Evolutionary conservation across 2,888 invertebrate species (phyloP).

Genomic region (Tenthredo scrophulariae): DNA sequence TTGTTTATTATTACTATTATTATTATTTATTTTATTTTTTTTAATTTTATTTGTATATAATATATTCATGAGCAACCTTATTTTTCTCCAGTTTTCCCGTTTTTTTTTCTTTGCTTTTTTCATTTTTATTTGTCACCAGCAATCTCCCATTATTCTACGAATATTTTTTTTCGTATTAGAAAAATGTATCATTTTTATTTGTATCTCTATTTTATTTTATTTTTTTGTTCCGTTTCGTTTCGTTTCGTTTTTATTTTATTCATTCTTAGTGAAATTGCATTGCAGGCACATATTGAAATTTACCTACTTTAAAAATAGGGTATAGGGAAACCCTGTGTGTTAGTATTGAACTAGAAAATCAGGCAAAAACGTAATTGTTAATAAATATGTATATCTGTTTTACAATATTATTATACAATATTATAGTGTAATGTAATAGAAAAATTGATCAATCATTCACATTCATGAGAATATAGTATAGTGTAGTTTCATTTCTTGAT

Average conservation of each 20-base stretch:
- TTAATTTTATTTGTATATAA: background rate
- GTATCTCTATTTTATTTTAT: constrained; percentile 13
- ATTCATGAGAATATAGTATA: constrained; percentile 50
- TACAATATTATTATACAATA: constrained; percentile 22
- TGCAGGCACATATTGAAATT: constrained; percentile 49
- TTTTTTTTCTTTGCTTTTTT: background rate
- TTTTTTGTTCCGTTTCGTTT: background rate
- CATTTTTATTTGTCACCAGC: constrained; percentile 41
- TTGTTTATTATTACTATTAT: background rate
- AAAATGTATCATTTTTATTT: no score
- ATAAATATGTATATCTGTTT: constrained; percentile 41
- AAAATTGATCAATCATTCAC: constrained; percentile 44
- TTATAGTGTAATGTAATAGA: constrained; percentile 16
- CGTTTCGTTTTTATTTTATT: background rate
- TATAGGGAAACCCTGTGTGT: constrained; percentile 26
- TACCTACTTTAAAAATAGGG: constrained; percentile 19
- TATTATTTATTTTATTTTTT: background rate
- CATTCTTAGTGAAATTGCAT: constrained; percentile 43
- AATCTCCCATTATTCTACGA: constrained; percentile 56
- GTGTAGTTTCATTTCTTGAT: background rate
- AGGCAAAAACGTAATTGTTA: constrained; percentile 23
- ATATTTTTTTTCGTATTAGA: constrained; percentile 51
- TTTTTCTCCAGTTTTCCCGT: background rate
- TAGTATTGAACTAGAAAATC: constrained; percentile 12
- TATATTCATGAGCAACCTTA: constrained; percentile 63